Base-by-base conservation (phyloP, 2,888 invertebrate species). In the Chymomyza procnemis region DNA sequence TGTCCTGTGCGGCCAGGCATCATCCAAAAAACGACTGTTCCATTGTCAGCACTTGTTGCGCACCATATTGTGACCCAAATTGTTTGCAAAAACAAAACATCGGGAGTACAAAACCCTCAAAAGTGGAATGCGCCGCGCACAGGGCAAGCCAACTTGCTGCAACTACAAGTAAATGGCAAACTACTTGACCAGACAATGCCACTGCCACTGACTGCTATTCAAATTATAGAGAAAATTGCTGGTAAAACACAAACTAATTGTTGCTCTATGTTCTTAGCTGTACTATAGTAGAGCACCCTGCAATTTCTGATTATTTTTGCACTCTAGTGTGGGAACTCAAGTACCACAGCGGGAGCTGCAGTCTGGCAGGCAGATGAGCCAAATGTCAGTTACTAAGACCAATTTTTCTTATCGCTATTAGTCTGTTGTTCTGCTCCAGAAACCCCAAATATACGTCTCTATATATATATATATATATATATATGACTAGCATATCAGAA, bases 161-260 rank as follows among this genome's bases (percentile, higher is more conserved):
- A 26, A 0, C 26, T 26, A 26, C 26, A 6, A 26, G 26, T 59
- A 59, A 63, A 67, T 69, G 64, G 66, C 54, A 58, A 74, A 61
- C 62, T 80, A 86, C 85, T 82, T 85, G 76, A 82, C 59, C 26
- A 21, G 54, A 86, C 87, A 82, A 86, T 65, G 58, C 46, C 46
- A 64, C 61, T 56, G 68, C 62, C 18, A 50, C 19, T 64, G 84
- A 4, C 79, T 26, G 69, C 79, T 79, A 81, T 81, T 81, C 75
- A 75, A 81, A 81, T 86, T 79, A 81, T 61, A 72, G 64, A 72
- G 81, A 86, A 82, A 86, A 82, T 81, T 82, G 82, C 73, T 63
- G 75, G 75, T 67, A 84, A 86, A 86, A 82, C 79, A 82, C 67
- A 66, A 79, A 76, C 87, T 79, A 82, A 82, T 86, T 81, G 81